Percentiles rank a stretch among this genome's conserved stretches.
phyloP scores from a whole-genome alignment of 2,888 invertebrate genomes.

The Heliconius erato region DNA sequence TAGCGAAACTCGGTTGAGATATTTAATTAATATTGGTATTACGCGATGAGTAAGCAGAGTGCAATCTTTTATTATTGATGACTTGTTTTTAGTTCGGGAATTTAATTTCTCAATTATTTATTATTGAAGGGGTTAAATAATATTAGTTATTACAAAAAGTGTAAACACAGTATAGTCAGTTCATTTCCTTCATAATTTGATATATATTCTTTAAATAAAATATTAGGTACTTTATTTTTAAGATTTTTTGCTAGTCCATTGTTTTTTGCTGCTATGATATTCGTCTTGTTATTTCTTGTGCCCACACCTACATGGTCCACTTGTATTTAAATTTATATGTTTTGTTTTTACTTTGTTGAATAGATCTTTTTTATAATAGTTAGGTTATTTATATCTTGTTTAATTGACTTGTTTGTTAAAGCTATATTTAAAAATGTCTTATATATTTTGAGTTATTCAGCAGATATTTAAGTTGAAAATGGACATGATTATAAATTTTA shows the following conservation, averaged over 20 bases:
- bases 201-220: background rate
- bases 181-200: background rate
- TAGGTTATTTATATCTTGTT: background rate
- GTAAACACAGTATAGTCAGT: background rate
- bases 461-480: no score
- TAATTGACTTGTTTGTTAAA: background rate
- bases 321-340: conserved; percentile 10
- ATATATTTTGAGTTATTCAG: no score
- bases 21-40: conserved; percentile 26
- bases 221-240: conserved; percentile 1
- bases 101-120: background rate
- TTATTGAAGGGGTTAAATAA: conserved; percentile 7
- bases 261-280: conserved; percentile 17
- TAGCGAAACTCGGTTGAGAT: conserved; percentile 14
- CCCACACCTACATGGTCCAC: conserved; percentile 7
- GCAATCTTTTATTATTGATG: conserved; percentile 6
- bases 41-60: conserved; percentile 31
- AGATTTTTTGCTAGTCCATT: background rate
- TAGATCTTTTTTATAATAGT: background rate
- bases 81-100: background rate
- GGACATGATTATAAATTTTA: no score
- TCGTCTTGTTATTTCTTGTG: conserved; percentile 6
- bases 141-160: background rate
- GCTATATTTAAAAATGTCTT: background rate
- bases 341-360: background rate